Base-by-base conservation (phyloP, 2,113 vertebrate species). In the Xiphophorus maculatus region DNA sequence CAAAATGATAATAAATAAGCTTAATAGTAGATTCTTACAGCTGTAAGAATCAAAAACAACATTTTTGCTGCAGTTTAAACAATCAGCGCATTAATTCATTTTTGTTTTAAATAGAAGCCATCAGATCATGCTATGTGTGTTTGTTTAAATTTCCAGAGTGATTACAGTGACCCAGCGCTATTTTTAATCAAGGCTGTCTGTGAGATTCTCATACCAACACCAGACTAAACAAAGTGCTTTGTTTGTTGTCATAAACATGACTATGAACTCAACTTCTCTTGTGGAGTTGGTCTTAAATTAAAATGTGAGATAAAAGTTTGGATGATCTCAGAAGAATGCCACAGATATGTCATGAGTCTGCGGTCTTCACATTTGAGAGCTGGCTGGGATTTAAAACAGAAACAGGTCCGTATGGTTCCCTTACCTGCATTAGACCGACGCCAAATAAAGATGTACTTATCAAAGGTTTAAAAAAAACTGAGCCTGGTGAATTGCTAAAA, bases 401-500 rank as follows among this genome's bases (percentile, higher is more conserved):
- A 83, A 77, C 62, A 44, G 54, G 3, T 75, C 74, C 76, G 76
- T 64, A 65, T 79, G 89, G 79, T 67, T 48, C 44, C 4, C 14
- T 48, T 48, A 19, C 0, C 17, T n/a, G 25, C 9, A 10, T 58
- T 11, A 25, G 25, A 58, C 22, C 3, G 7, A 25, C 2, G 22
- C 9, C 7, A 58, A n/a, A 58, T 22, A n/a, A 58, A 8, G 3
- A 25, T 25, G 51, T 9, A 25, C 1, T 58, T 58, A 25, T n/a
- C 17, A 10, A 44, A 54, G 25, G 51, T 54, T 30, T 3, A 3
- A n/a, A 54, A 54, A 22, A 58, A n/a, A 54, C 48, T 19, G 4
- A 58, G 35, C 11, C 17, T 58, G 25, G 51, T 58, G 51, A 58
- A 58, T 25, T n/a, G 51, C 51, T 58, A 58, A 58, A 4, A 58